These are phyloP conservation scores for Urocolius indicus DNA, from an alignment of 2,113 vertebrate species.

Conservation along the genomic window DNA sequence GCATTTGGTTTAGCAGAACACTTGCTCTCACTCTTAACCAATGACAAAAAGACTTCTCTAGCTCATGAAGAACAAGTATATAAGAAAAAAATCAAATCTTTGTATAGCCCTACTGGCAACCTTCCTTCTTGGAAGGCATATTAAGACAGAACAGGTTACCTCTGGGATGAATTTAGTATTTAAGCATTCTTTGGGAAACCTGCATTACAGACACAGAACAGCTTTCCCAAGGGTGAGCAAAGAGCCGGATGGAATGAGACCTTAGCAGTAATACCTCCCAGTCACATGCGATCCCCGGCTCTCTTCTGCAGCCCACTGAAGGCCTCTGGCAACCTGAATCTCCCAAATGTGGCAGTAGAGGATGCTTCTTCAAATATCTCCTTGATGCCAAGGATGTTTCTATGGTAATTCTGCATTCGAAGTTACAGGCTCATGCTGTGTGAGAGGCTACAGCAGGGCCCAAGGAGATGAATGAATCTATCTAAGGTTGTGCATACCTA, in stretches of 20 bases:
- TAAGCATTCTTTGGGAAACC: neutral
- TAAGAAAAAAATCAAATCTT: neutral
- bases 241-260: neutral
- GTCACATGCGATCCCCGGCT: neutral
- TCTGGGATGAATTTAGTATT: neutral
- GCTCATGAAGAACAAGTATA: neutral
- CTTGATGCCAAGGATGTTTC: constrained; percentile 51
- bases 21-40: neutral
- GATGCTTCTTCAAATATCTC: constrained; percentile 30
- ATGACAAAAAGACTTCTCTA: neutral
- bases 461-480: constrained; percentile 46
- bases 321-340: neutral
- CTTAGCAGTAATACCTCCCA: neutral
- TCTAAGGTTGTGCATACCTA: constrained; percentile 37
- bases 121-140: neutral
- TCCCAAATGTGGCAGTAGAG: neutral
- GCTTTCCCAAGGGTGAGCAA: neutral
- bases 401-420: constrained; percentile 39
- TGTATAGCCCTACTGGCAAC: neutral
- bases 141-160: neutral
- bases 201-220: neutral
- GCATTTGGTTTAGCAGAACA: neutral
- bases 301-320: neutral
- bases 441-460: neutral
- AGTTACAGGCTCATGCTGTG: neutral